Evolutionary conservation across 2,888 invertebrate genomes (phyloP).

Genomic region (Polyommatus iphigenia): DNA sequence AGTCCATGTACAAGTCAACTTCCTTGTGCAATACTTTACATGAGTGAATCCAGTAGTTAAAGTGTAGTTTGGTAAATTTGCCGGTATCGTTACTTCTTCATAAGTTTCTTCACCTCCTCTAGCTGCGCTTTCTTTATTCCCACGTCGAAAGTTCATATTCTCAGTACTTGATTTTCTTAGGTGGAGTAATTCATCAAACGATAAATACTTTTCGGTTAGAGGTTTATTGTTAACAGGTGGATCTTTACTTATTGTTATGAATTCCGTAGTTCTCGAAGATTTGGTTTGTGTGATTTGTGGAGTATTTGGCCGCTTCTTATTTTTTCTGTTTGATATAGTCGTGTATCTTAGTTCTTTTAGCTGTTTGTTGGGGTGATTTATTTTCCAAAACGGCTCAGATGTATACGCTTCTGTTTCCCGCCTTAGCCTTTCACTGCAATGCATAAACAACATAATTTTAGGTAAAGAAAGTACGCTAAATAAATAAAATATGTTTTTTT

Average conservation of each 20-base stretch:
- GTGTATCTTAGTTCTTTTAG: constrained; percentile 61
- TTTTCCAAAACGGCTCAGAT: constrained; percentile 64
- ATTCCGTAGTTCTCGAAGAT: constrained; percentile 51
- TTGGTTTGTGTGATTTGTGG: constrained; percentile 46
- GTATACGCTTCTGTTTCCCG: constrained; percentile 50
- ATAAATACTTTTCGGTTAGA: constrained; percentile 67
- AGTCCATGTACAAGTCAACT: constrained; percentile 73
- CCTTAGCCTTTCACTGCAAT: constrained; percentile 53
- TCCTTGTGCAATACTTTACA: constrained; percentile 64
- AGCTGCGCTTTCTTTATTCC: constrained; percentile 41
- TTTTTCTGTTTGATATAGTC: constrained; percentile 52
- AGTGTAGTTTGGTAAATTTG: constrained; percentile 48
- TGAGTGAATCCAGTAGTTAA: constrained; percentile 58
- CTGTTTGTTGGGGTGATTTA: constrained; percentile 51
- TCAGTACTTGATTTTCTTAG: constrained; percentile 55
- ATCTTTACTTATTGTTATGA: constrained; percentile 58
- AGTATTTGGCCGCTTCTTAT: constrained; percentile 38
- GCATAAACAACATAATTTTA: constrained; percentile 41
- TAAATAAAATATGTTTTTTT: too few species aligned
- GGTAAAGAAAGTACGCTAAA: neutral
- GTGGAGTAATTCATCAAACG: constrained; percentile 72
- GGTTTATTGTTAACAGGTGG: constrained; percentile 40
- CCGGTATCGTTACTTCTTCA: constrained; percentile 32
- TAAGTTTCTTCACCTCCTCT: constrained; percentile 16
- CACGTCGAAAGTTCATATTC: constrained; percentile 9